phyloP scores from a whole-genome alignment of 2,113 vertebrate species.

The Stictonetta naevosa region DNA sequence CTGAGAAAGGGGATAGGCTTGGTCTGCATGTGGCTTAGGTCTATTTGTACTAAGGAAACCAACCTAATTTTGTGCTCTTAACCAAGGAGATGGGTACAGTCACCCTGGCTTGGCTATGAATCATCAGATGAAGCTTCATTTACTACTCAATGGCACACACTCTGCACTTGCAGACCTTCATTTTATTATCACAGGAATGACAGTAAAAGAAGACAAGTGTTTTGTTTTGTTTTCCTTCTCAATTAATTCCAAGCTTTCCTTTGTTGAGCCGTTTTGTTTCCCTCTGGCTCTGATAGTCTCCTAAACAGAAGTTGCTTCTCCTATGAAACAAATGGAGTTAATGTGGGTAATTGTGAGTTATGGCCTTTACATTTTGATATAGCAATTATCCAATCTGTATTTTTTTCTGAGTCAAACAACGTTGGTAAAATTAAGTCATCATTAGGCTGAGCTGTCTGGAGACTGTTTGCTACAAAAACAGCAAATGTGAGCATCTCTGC shows the following conservation, averaged over 20 bases:
- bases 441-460: constrained; percentile 1
- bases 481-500: neutral
- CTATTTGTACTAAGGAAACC: neutral
- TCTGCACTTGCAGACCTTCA: constrained; percentile 7
- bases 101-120: neutral
- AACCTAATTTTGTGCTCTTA: neutral
- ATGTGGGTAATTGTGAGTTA: constrained; percentile 66
- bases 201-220: constrained; percentile 11
- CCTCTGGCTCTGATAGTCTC: constrained; percentile 44
- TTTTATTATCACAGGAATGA: neutral
- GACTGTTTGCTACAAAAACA: neutral
- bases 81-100: neutral
- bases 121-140: constrained; percentile 14
- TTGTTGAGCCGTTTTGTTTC: constrained; percentile 63
- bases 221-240: neutral
- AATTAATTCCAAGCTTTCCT: constrained; percentile 47
- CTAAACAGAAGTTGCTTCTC: constrained; percentile 68
- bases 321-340: constrained; percentile 57
- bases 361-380: constrained; percentile 45
- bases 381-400: constrained; percentile 66
- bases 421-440: constrained; percentile 39
- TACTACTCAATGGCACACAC: neutral
- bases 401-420: neutral
- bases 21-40: neutral
- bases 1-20: neutral